Conservation (phyloP, 2,113 vertebrate species). For the Actenoides lindsayi region DNA sequence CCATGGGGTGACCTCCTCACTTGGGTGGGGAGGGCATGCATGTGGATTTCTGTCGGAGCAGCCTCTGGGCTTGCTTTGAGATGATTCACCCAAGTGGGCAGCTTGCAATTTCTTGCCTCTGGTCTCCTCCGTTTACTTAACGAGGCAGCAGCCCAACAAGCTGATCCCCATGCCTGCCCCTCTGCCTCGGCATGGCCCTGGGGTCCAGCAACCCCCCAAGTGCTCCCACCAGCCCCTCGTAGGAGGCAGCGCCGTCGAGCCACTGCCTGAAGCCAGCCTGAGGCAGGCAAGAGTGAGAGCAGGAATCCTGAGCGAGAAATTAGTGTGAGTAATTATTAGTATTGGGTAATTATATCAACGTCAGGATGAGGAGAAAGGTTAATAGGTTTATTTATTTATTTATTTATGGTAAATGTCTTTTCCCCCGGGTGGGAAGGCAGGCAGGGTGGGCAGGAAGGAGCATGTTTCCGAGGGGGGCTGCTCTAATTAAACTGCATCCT, state of each 20-base stretch:
- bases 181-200: fast-evolving
- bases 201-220: not conserved
- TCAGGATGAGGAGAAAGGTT: slow-evolving; percentile 74
- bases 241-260: fast-evolving
- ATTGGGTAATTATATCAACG: slow-evolving; percentile 70
- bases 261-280: not conserved
- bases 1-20: fast-evolving
- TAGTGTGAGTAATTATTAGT: slow-evolving; percentile 73
- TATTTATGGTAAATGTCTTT: slow-evolving; percentile 65
- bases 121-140: not conserved
- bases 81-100: not conserved
- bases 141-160: not conserved
- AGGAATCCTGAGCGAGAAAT: slow-evolving; percentile 68
- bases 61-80: not conserved
- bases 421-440: slow-evolving; percentile 33
- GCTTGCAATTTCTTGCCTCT: not conserved
- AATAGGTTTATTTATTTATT: slow-evolving; percentile 62
- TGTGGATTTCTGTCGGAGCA: not conserved
- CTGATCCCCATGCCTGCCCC: fast-evolving
- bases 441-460: slow-evolving; percentile 41
- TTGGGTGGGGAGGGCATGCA: not conserved
- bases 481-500: slow-evolving; percentile 48
- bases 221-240: not conserved
- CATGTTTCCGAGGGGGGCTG: slow-evolving; percentile 17
- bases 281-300: slow-evolving; percentile 3